Evolutionary conservation across 2,797 vertebrate genomes (phyloP), one percentile per base, ranked within the genome.

Genomic region (Danio kyathit): DNA sequence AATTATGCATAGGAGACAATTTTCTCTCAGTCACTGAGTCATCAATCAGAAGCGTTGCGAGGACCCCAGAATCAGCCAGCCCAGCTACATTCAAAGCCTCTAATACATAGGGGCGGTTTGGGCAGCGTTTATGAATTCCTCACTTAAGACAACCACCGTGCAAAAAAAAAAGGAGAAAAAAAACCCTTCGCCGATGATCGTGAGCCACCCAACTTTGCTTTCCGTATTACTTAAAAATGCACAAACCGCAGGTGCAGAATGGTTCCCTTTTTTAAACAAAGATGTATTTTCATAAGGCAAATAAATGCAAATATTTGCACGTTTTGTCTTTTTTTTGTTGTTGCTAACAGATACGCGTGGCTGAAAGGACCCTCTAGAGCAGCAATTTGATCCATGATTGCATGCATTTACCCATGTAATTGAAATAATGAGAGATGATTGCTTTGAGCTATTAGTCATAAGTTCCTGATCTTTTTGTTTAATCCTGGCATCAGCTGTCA

Each of bases 341-440:
- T 82, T 84, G 82, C 95, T 95, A 95, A 94, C 94, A 96, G 94
- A 95, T 95, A 95, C 94, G 94, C 92, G 93, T 94, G 92, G 93
- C 94, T 87, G 94, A 95, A 96, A 96, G 95, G 93, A 94, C 95
- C 93, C 94, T 96, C 94, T 93, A 95, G 95, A 95, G 93, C 93
- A 95, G 94, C 95, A 95, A 97, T 97, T 96, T 95, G 95, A 96
- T 95, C 96, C 95, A 95, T 96, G 95, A 97, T 96, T 96, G 95
- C 95, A 95, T 96, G 96, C 96, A 96, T 96, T 96, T 96, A 96
- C 95, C 94, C 96, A 95, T 96, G 95, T 96, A 96, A 97, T 97
- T 97, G 95, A 95, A 96, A 96, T 97, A 97, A 97, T 97, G 95
- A 96, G 95, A 95, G 95, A 96, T 96, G 96, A 97, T 97, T 97